Evolutionary conservation across 2,113 vertebrate genomes (phyloP).

Genomic region (Platycercus adscitus): DNA sequence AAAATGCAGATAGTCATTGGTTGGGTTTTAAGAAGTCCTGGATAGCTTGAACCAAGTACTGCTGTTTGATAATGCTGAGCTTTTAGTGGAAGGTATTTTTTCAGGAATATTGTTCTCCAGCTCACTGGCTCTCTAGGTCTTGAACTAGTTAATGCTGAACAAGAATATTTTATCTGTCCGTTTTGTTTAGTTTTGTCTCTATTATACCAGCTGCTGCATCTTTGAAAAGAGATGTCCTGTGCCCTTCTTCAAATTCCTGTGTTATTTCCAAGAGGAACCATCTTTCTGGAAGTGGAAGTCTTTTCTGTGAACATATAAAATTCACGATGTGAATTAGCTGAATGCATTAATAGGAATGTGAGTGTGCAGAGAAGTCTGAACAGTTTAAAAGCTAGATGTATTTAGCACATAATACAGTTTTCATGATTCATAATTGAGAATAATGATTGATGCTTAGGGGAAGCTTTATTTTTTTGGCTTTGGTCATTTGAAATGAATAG

Average conservation of each 20-base stretch:
- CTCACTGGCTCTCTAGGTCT: background rate
- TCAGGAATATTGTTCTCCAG: background rate
- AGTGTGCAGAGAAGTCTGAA: background rate
- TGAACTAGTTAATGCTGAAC: background rate
- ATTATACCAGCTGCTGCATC: background rate
- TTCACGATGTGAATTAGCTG: background rate
- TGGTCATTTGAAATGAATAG: slow-evolving; percentile 3
- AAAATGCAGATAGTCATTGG: background rate
- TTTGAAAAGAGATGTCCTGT: background rate
- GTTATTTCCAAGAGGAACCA: background rate
- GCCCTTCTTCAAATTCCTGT: background rate
- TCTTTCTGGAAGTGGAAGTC: background rate
- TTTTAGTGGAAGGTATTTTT: background rate
- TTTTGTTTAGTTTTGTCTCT: slow-evolving; percentile 3
- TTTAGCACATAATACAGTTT: background rate
- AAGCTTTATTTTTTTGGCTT: background rate
- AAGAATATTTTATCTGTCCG: background rate
- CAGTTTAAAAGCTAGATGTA: background rate
- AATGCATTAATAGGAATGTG: background rate
- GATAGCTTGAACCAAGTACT: background rate
- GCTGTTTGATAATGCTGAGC: background rate
- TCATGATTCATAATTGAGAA: background rate
- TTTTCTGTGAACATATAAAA: background rate
- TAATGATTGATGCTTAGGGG: background rate
- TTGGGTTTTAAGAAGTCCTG: background rate